Percentiles rank a stretch among this genome's conserved stretches.
Evolutionary conservation across 1,140 invertebrate species (phyloP).

Genomic region (Panagrolaimus sp.): DNA sequence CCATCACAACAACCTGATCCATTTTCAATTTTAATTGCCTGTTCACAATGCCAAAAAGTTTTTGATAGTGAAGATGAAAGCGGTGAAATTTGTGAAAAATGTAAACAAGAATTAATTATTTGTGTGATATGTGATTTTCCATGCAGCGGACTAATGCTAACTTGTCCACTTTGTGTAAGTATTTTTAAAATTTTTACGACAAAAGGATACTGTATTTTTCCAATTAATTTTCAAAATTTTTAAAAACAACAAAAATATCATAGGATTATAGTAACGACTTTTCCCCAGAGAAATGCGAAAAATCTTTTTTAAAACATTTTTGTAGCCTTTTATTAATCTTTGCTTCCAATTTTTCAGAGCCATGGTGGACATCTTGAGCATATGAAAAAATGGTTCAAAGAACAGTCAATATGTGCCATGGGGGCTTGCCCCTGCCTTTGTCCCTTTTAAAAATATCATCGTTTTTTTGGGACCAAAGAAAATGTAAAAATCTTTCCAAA

Average conservation of each 20-base stretch:
- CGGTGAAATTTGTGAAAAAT: background rate
- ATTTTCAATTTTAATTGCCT: background rate
- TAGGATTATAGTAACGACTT: too few species aligned
- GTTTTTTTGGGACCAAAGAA: too few species aligned
- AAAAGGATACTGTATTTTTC: too few species aligned
- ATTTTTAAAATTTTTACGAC: too few species aligned
- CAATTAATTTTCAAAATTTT: background rate
- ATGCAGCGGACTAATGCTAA: background rate
- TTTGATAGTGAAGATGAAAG: background rate
- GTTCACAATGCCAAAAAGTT: background rate
- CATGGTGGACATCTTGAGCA: conserved; percentile 82
- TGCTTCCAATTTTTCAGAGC: conserved; percentile 71
- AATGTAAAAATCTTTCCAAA: too few species aligned
- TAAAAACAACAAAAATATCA: too few species aligned
- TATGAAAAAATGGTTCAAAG: conserved; percentile 72
- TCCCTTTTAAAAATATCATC: conserved; percentile 27
- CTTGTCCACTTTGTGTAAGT: conserved; percentile 7
- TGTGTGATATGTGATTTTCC: background rate
- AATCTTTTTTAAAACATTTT: too few species aligned
- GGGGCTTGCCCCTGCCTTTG: conserved; percentile 81
- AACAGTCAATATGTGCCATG: conserved; percentile 67
- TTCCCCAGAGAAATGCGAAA: too few species aligned
- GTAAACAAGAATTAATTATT: background rate
- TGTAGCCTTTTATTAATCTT: conserved; percentile 29
- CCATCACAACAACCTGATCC: conserved; percentile 4